Evolutionary conservation across 2,888 invertebrate species (phyloP).

Genomic region (Trachelus stipa): DNA sequence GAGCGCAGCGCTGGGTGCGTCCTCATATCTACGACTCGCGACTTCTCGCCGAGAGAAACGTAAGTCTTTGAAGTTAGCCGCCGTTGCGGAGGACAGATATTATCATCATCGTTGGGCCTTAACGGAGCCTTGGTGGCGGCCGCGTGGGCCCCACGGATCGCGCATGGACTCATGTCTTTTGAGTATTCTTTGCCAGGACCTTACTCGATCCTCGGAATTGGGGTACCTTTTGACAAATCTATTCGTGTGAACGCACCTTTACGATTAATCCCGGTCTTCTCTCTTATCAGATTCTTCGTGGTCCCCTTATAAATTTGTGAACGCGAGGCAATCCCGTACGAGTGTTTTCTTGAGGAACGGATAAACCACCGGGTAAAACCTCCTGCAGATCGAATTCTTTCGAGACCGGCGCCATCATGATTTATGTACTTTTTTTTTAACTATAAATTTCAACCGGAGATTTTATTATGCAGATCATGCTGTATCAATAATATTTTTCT

Average conservation of each 20-base stretch:
- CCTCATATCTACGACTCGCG: conserved; percentile 56
- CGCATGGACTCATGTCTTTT: background rate
- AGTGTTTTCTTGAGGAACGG: too few relatives aligned
- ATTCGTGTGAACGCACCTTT: conserved; percentile 7
- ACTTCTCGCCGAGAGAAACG: conserved; percentile 48
- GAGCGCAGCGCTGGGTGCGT: conserved; percentile 44
- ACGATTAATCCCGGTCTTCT: background rate
- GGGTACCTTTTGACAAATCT: conserved; percentile 18
- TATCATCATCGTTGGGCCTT: conserved; percentile 44
- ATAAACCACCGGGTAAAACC: too few relatives aligned
- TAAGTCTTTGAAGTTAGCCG: conserved; percentile 62
- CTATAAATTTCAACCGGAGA: too few relatives aligned
- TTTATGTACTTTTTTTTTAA: too few relatives aligned
- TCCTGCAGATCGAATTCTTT: too few relatives aligned
- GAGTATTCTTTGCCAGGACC: conserved; percentile 9
- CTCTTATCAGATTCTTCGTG: too few relatives aligned
- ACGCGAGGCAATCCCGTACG: too few relatives aligned
- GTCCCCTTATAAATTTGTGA: too few relatives aligned
- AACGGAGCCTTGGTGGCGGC: conserved; percentile 16
- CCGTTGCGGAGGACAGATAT: conserved; percentile 64
- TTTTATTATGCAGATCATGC: too few relatives aligned
- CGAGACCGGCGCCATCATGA: too few relatives aligned
- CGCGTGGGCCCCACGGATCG: conserved; percentile 9
- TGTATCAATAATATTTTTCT: too few relatives aligned
- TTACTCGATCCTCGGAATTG: conserved; percentile 11